A percentile compares a stretch with the other conserved stretches of the same genome.
These are phyloP conservation scores for Sylvia atricapilla DNA, from an alignment of 2,113 vertebrate species.

Conservation along the genomic window DNA sequence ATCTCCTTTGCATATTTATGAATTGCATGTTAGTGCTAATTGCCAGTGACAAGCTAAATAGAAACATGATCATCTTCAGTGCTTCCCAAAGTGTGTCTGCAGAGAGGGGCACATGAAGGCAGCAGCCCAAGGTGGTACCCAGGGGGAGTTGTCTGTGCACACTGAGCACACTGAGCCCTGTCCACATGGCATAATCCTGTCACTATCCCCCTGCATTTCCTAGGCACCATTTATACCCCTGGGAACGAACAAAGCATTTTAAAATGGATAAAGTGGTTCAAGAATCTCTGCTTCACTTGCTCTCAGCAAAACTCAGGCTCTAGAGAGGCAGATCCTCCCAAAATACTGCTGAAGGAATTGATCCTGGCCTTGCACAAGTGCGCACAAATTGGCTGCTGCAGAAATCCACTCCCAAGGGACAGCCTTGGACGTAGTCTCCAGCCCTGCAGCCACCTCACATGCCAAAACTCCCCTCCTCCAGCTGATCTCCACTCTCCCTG, in stretches of 20 bases:
- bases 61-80: background rate
- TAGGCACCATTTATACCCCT: background rate
- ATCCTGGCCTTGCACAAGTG: background rate
- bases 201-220: background rate
- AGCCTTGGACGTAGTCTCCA: background rate
- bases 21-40: background rate
- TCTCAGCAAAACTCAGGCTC: background rate
- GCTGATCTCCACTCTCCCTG: background rate
- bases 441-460: background rate
- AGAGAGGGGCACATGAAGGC: background rate
- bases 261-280: background rate
- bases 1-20: background rate
- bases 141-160: background rate
- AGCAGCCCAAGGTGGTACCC: background rate
- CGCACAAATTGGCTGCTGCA: background rate
- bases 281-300: background rate
- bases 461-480: background rate
- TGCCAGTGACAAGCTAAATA: background rate
- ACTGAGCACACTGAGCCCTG: background rate
- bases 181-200: accelerated
- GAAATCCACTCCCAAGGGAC: background rate
- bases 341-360: background rate
- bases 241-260: background rate
- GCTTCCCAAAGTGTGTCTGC: background rate
- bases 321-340: background rate